These are phyloP conservation scores for Sebastes miniatus DNA, from an alignment of 2,797 vertebrate species.

Conservation along the genomic window DNA sequence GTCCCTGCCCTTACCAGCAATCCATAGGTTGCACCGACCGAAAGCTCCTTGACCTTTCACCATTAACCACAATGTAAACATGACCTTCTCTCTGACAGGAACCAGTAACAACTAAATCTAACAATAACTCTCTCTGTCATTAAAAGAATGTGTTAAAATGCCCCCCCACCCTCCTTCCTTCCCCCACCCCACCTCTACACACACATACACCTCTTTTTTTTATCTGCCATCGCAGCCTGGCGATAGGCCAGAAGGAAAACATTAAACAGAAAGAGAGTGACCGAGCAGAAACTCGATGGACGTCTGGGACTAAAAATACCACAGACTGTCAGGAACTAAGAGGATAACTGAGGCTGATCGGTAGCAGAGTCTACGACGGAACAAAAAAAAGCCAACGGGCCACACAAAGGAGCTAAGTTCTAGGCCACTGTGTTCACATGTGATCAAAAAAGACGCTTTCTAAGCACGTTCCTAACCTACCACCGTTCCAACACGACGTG, in stretches of 20 bases:
- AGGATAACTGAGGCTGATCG: constrained; percentile 61
- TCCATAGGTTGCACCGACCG: constrained; percentile 94
- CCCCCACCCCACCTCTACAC: background rate
- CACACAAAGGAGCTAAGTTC: constrained; percentile 75
- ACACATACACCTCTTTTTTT: constrained; percentile 39
- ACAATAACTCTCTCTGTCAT: constrained; percentile 60
- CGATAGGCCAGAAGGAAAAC: constrained; percentile 64
- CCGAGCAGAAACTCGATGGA: constrained; percentile 56
- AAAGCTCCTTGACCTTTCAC: constrained; percentile 63
- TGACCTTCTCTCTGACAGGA: constrained; percentile 69
- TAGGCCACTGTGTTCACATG: constrained; percentile 75
- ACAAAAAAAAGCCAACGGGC: constrained; percentile 47
- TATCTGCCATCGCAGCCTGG: constrained; percentile 57
- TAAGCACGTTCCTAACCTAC: constrained; percentile 72
- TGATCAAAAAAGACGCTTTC: constrained; percentile 66
- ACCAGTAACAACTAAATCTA: constrained; percentile 73
- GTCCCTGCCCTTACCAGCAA: constrained; percentile 81
- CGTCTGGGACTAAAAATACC: constrained; percentile 70
- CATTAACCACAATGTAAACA: constrained; percentile 74
- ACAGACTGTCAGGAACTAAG: constrained; percentile 58
- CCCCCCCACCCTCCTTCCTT: background rate
- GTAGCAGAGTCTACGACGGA: constrained; percentile 58
- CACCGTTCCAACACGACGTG: constrained; percentile 61
- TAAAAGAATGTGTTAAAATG: constrained; percentile 62
- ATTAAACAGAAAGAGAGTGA: constrained; percentile 70